phyloP scores from a whole-genome alignment of 64 coral and sea anemone species.

The Dendrophyllia cribrosa region DNA sequence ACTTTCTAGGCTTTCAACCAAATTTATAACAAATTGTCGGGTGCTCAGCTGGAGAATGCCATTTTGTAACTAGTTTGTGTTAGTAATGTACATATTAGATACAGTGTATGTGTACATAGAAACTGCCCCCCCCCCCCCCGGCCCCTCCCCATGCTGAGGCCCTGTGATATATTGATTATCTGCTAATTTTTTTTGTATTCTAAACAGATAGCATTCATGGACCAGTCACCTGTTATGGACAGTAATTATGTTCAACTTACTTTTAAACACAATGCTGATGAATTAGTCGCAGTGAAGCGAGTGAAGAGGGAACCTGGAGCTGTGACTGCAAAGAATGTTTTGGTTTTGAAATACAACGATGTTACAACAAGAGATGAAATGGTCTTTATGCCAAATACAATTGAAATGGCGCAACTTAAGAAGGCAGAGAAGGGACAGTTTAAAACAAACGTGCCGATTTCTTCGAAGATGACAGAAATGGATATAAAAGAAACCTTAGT shows the following conservation, averaged over 20 bases:
- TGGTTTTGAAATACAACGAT: not conserved
- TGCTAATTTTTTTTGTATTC: not conserved
- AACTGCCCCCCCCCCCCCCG: too few relatives aligned
- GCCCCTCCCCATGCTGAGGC: too few relatives aligned
- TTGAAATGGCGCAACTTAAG: constrained; percentile 48
- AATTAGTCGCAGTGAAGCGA: not conserved
- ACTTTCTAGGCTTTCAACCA: too few relatives aligned
- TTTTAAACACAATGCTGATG: not conserved
- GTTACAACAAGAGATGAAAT: not conserved
- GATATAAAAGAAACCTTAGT: not conserved
- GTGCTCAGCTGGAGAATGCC: too few relatives aligned
- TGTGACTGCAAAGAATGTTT: constrained; percentile 1
- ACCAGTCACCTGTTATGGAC: not conserved
- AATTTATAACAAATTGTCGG: too few relatives aligned
- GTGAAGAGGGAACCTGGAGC: not conserved
- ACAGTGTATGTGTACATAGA: too few relatives aligned
- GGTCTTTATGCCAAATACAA: constrained; percentile 37
- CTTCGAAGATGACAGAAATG: constrained; percentile 13
- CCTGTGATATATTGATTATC: too few relatives aligned
- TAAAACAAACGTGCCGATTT: constrained; percentile 8
- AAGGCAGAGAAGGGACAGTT: constrained; percentile 24
- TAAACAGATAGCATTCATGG: not conserved
- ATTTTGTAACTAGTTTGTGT: too few relatives aligned
- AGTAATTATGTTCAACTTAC: not conserved
- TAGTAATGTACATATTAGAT: too few relatives aligned